A percentile compares a stretch with the other conserved stretches of the same genome.
Evolutionary conservation across 2,797 vertebrate genomes (phyloP).

Genomic region (Labeo calbasu): DNA sequence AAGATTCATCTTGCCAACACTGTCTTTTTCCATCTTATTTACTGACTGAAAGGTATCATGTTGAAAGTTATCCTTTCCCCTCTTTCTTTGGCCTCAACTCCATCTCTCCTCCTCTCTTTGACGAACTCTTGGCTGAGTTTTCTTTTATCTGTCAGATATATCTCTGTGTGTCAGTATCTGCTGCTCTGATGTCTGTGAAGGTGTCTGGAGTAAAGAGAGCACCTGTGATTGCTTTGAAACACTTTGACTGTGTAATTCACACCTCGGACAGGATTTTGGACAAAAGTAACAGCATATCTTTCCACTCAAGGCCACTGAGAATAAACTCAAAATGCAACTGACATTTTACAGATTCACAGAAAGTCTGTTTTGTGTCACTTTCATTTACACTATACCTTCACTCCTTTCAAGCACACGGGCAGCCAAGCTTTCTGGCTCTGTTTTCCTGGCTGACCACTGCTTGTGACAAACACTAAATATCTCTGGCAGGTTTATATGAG

Average conservation of each 20-base stretch:
- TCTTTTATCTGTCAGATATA: slow-evolving; percentile 18
- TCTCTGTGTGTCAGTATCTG: neutral
- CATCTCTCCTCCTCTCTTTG: neutral
- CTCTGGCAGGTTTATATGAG: neutral
- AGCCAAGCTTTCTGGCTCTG: neutral
- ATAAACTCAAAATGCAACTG: neutral
- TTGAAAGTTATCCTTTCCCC: neutral
- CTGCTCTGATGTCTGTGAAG: slow-evolving; percentile 13
- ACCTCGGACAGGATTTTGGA: slow-evolving; percentile 15
- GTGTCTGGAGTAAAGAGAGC: slow-evolving; percentile 15
- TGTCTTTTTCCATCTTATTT: neutral
- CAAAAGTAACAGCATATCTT: slow-evolving; percentile 23
- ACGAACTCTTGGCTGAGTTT: neutral
- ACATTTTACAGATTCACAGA: neutral
- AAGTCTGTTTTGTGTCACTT: neutral
- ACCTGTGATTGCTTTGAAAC: slow-evolving; percentile 23
- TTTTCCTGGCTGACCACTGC: neutral
- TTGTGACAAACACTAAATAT: neutral
- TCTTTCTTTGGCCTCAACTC: neutral
- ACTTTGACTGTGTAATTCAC: slow-evolving; percentile 17
- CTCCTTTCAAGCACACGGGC: neutral
- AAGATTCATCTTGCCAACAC: neutral
- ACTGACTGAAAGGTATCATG: neutral
- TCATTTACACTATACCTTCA: neutral
- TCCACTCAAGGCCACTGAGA: neutral